Evolutionary conservation across 1,140 invertebrate species (phyloP).

Genomic region (Heliconius nattereri): DNA sequence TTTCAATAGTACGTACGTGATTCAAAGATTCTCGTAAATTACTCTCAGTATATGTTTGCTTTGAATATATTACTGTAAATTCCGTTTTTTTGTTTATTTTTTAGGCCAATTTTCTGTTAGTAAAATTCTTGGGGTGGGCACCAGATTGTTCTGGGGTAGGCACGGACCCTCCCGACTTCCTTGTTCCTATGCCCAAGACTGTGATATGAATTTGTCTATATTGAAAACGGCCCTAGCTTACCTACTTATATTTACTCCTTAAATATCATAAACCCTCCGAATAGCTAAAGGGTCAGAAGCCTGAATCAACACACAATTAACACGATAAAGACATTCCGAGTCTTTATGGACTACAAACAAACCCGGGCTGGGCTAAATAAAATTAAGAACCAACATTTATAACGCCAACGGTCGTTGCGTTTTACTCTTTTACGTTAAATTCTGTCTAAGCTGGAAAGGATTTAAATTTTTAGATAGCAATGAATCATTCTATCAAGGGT

Average conservation of each 20-base stretch:
- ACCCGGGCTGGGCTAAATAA: constrained; percentile 33
- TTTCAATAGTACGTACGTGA: not conserved
- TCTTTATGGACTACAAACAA: constrained; percentile 43
- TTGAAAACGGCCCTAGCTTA: not conserved
- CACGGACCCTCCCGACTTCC: not conserved
- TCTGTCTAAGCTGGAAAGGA: constrained; percentile 10
- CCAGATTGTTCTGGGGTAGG: not conserved
- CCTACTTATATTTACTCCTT: not conserved
- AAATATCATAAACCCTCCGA: not conserved
- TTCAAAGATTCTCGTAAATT: not conserved
- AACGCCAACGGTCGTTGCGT: constrained; percentile 15
- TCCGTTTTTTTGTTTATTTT: no score
- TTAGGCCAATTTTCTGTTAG: no score
- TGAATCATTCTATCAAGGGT: constrained; percentile 32
- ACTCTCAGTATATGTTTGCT: not conserved
- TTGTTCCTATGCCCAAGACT: not conserved
- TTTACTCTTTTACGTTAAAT: constrained; percentile 27
- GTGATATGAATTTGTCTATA: not conserved
- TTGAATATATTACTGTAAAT: no score
- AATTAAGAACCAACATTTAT: constrained; percentile 38
- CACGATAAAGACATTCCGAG: constrained; percentile 59
- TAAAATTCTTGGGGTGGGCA: no score
- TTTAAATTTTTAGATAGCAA: constrained; percentile 30
- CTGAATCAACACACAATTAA: constrained; percentile 55
- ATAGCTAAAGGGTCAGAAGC: constrained; percentile 24